Evolutionary conservation across 2,888 invertebrate species (phyloP).

Genomic region (Liopterus haemorrhoidalis): DNA sequence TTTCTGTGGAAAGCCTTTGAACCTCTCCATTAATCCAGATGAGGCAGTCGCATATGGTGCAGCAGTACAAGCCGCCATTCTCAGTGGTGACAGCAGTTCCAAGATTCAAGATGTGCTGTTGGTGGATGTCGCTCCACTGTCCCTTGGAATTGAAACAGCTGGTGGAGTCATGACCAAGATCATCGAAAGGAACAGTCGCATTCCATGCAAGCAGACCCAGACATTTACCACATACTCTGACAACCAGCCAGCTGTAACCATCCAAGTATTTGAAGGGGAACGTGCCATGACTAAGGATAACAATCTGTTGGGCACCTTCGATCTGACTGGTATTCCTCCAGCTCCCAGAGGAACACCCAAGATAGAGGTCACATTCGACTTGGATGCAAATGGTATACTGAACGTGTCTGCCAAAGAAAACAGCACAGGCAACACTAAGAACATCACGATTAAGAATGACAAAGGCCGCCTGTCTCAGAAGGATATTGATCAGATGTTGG

Average conservation of each 20-base stretch:
- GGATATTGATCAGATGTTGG: slow-evolving; percentile 74
- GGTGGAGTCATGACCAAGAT: slow-evolving; percentile 71
- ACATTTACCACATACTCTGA: slow-evolving; percentile 63
- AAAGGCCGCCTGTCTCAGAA: slow-evolving; percentile 73
- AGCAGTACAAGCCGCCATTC: slow-evolving; percentile 41
- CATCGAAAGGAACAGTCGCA: slow-evolving; percentile 52
- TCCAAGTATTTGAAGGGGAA: slow-evolving; percentile 63
- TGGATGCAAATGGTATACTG: slow-evolving; percentile 68
- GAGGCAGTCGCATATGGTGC: slow-evolving; percentile 44
- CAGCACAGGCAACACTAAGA: slow-evolving; percentile 60
- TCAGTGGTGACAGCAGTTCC: slow-evolving; percentile 51
- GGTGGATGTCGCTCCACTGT: slow-evolving; percentile 63
- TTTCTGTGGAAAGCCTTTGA: slow-evolving; percentile 55
- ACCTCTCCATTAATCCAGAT: slow-evolving; percentile 42
- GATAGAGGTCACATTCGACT: slow-evolving; percentile 65
- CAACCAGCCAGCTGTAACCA: slow-evolving; percentile 58
- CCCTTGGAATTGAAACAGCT: slow-evolving; percentile 71
- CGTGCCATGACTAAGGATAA: slow-evolving; percentile 75
- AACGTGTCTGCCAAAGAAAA: slow-evolving; percentile 52
- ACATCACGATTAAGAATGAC: slow-evolving; percentile 78
- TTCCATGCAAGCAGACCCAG: slow-evolving; percentile 53
- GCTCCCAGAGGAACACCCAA: slow-evolving; percentile 63
- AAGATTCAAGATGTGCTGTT: slow-evolving; percentile 68
- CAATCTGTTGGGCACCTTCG: slow-evolving; percentile 61
- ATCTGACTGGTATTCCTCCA: slow-evolving; percentile 62